Percentiles rank a stretch among this genome's conserved stretches.
phyloP scores from a whole-genome alignment of 2,797 vertebrate genomes.

The Hybognathus amarus region DNA sequence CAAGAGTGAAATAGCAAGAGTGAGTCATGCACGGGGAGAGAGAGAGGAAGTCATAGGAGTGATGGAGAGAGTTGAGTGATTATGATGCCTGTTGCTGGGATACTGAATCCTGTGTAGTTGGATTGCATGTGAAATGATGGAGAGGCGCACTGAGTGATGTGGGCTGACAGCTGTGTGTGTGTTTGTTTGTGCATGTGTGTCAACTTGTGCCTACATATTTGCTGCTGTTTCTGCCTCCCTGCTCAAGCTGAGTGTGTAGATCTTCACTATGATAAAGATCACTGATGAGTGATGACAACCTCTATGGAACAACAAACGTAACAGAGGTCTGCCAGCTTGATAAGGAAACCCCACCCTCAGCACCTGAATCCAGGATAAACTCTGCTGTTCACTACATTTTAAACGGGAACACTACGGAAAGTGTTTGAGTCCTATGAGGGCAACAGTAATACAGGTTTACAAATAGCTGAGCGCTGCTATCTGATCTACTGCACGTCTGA shows the following conservation, averaged over 20 bases:
- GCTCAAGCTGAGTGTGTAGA: conserved; percentile 37
- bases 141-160: conserved; percentile 45
- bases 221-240: neutral
- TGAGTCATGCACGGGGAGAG: conserved; percentile 29
- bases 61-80: conserved; percentile 24
- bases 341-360: conserved; percentile 6
- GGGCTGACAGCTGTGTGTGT: conserved; percentile 13
- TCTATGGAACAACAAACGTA: conserved; percentile 23
- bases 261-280: conserved; percentile 29
- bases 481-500: conserved; percentile 3
- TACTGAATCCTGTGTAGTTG: conserved; percentile 50
- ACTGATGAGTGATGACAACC: conserved; percentile 6
- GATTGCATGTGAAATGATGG: conserved; percentile 49
- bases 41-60: conserved; percentile 10
- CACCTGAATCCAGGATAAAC: conserved; percentile 13
- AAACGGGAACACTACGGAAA: conserved; percentile 15
- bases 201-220: conserved; percentile 15
- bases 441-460: conserved; percentile 42
- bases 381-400: conserved; percentile 14
- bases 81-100: conserved; percentile 58
- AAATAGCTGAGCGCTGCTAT: conserved; percentile 31
- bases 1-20: conserved; percentile 5
- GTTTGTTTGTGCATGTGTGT: neutral
- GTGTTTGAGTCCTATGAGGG: conserved; percentile 30
- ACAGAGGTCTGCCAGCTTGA: neutral